Percentiles rank a stretch among this genome's conserved stretches.
Evolutionary conservation across 2,797 vertebrate genomes (phyloP).

Genomic region (Rhynchonycteris naso): DNA sequence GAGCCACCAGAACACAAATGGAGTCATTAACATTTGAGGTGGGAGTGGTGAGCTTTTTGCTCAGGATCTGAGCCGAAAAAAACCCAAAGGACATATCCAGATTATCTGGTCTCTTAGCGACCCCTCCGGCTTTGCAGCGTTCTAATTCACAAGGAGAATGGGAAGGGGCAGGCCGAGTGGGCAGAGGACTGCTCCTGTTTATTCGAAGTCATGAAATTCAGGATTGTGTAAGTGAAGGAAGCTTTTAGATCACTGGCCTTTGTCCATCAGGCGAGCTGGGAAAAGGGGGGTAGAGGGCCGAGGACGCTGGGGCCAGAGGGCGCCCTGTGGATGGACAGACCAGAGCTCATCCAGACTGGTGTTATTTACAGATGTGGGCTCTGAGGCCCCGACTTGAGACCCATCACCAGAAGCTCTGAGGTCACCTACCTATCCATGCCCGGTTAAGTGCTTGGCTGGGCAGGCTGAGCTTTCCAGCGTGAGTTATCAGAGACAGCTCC

Average conservation of each 20-base stretch:
- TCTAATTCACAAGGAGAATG: not conserved
- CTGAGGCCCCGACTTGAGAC: not conserved
- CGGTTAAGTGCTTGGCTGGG: not conserved
- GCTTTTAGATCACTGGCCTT: not conserved
- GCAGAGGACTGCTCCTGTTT: not conserved
- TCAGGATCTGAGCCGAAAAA: not conserved
- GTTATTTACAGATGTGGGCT: not conserved
- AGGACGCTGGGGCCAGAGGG: not conserved
- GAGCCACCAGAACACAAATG: not conserved
- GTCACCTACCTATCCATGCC: not conserved
- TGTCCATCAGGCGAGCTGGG: not conserved
- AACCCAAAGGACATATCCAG: not conserved
- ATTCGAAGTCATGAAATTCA: not conserved
- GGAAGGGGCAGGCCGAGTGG: not conserved
- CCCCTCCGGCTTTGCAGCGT: not conserved
- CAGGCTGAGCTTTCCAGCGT: not conserved
- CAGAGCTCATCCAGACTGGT: not conserved
- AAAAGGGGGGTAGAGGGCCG: not conserved
- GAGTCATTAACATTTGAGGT: not conserved
- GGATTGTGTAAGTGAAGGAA: not conserved
- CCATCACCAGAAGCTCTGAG: not conserved
- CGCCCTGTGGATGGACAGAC: not conserved
- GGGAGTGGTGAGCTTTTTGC: not conserved
- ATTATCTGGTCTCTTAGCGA: not conserved
- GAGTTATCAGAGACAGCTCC: not conserved